A percentile compares a stretch with the other conserved stretches of the same genome.
Conservation (phyloP, 2,113 vertebrate species). For the Typhlomys cinereus region DNA sequence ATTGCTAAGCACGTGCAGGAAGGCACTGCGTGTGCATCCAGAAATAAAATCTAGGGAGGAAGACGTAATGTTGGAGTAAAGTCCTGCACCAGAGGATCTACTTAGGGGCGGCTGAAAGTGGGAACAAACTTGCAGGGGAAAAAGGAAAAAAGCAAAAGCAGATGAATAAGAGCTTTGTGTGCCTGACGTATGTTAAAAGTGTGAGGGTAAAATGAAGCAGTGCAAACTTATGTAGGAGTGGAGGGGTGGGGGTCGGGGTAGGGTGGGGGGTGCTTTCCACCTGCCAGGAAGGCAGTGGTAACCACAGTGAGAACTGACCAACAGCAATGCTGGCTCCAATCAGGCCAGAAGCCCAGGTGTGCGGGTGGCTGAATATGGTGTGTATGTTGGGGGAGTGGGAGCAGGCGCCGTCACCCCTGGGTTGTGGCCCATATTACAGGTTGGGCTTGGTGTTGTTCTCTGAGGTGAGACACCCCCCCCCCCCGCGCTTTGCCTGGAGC, state of each 20-base stretch:
- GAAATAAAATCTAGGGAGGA: neutral
- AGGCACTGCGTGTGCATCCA: neutral
- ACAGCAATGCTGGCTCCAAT: neutral
- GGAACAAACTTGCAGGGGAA: neutral
- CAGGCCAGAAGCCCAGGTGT: neutral
- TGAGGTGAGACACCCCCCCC: neutral
- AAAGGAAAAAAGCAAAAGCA: neutral
- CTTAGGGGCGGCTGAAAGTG: neutral
- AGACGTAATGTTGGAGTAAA: neutral
- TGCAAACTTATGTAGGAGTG: no score
- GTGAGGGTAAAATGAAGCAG: no score
- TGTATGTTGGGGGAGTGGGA: neutral
- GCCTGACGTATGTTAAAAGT: neutral
- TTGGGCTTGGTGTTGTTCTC: slow-evolving; percentile 19
- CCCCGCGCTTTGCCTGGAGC: slow-evolving; percentile 25
- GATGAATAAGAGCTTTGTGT: no score
- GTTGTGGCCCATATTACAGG: neutral
- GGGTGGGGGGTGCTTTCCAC: no score
- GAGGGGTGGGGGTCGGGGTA: no score
- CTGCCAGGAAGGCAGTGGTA: neutral
- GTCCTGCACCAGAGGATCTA: neutral
- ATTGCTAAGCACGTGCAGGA: neutral
- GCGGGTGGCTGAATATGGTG: neutral
- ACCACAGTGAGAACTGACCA: neutral
- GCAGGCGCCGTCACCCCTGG: neutral